phyloP scores from a whole-genome alignment of 2,888 invertebrate species.

The Leucoptera coffeella region DNA sequence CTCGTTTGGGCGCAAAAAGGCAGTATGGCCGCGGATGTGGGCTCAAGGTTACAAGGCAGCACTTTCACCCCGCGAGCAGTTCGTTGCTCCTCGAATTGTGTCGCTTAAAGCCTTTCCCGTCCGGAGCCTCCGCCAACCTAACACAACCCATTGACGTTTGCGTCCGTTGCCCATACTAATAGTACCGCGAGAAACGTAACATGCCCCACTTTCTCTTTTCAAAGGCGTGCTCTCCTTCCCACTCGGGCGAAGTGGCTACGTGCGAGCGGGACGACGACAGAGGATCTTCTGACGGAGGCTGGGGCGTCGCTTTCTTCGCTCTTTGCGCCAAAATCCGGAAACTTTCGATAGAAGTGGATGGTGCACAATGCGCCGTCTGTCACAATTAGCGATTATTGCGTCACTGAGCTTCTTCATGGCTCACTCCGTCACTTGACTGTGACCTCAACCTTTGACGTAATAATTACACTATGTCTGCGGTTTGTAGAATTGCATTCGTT shows the following conservation, averaged over 20 bases:
- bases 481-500: too few species aligned
- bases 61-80: constrained; percentile 40
- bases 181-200: constrained; percentile 47
- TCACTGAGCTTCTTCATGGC: too few species aligned
- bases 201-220: constrained; percentile 55
- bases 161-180: constrained; percentile 49
- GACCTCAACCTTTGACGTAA: too few species aligned
- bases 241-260: constrained; percentile 12
- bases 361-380: constrained; percentile 13
- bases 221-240: constrained; percentile 35
- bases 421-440: too few species aligned
- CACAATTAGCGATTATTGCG: constrained; percentile 29
- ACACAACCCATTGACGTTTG: constrained; percentile 29
- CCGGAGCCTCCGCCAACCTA: constrained; percentile 2
- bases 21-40: constrained; percentile 13
- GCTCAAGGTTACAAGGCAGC: constrained; percentile 48
- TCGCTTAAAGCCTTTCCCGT: too few species aligned
- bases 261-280: constrained; percentile 29
- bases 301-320: constrained; percentile 46
- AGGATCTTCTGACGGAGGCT: constrained; percentile 25
- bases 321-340: constrained; percentile 50
- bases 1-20: too few species aligned
- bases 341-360: constrained; percentile 40
- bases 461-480: too few species aligned
- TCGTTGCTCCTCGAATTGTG: constrained; percentile 48